Evolutionary conservation across 2,888 invertebrate species (phyloP), one percentile per base, ranked within the genome.

Genomic region (Emmelina monodactyla): DNA sequence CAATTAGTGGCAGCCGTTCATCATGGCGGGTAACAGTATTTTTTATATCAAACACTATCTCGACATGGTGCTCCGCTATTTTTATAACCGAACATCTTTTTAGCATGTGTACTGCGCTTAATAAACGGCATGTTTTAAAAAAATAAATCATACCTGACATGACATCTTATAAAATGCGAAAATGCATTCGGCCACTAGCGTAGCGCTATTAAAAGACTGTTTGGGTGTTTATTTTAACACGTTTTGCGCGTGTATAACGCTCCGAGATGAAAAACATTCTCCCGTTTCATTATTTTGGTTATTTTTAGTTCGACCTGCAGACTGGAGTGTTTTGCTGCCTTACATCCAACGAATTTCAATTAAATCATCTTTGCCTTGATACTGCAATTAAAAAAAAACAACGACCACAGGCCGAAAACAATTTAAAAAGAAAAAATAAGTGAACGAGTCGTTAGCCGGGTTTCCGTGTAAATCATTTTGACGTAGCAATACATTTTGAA

Each of bases 191-290:
- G 66, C 67, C 69, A 69, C 69, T n/a, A 63, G 59, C 67, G 69
- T 68, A 62, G 67, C 65, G 62, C 69, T 76, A 76, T 72, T 70
- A 71, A 62, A 71, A 78, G 68, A 68, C 63, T 62, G 69, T 75
- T 72, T 75, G 58, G 68, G 58, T 73, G 68, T 76, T 78, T 79
- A 73, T 75, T 76, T 71, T 79, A 76, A 73, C 78, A 71, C 72
- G 73, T 73, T 79, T 78, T 58, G 79, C 78, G 67, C 66, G 62
- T 64, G 66, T 71, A 62, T 70, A 78, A 72, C 73, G 63, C 60
- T 58, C n/a, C 54, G 72, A 73, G 78, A 78, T 76, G 76, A 76
- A 76, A 76, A 76, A 78, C 79, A 79, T 73, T 76, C 70, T 68
- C 79, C 76, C 68, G 75, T 72, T 76, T 78, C 72, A 76, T 76